Conservation (phyloP, 2,888 invertebrate species). For the Rhaphigaster nebulosa region DNA sequence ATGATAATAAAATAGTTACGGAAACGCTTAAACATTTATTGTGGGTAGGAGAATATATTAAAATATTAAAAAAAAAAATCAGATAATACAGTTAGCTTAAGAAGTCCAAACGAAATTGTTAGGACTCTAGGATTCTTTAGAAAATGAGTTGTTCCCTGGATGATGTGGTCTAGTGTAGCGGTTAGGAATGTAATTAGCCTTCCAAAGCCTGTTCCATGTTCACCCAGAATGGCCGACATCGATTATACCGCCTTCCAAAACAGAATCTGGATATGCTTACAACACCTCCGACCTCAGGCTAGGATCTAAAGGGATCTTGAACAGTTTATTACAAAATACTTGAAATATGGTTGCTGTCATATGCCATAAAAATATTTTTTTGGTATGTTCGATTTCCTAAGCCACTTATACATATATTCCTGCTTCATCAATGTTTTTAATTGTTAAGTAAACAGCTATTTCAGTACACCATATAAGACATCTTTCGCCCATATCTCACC, state of each 20-base stretch:
- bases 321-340: neutral
- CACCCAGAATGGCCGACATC: neutral
- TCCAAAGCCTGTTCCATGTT: slow-evolving; percentile 4
- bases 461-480: too few species aligned
- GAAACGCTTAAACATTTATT: too few species aligned
- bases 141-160: neutral
- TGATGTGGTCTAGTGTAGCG: slow-evolving; percentile 12
- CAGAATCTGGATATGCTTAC: neutral
- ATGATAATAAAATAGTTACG: too few species aligned
- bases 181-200: slow-evolving; percentile 4
- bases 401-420: too few species aligned
- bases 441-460: too few species aligned
- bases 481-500: too few species aligned
- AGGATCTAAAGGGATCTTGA: neutral
- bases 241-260: neutral
- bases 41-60: too few species aligned
- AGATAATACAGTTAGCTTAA: neutral
- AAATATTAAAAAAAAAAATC: neutral
- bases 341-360: neutral
- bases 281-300: neutral
- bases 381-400: neutral
- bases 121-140: neutral
- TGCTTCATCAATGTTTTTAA: too few species aligned
- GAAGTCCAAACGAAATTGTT: neutral
- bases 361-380: neutral